Base-by-base conservation (phyloP, 1,140 invertebrate species). In the Babylonia areolata region DNA sequence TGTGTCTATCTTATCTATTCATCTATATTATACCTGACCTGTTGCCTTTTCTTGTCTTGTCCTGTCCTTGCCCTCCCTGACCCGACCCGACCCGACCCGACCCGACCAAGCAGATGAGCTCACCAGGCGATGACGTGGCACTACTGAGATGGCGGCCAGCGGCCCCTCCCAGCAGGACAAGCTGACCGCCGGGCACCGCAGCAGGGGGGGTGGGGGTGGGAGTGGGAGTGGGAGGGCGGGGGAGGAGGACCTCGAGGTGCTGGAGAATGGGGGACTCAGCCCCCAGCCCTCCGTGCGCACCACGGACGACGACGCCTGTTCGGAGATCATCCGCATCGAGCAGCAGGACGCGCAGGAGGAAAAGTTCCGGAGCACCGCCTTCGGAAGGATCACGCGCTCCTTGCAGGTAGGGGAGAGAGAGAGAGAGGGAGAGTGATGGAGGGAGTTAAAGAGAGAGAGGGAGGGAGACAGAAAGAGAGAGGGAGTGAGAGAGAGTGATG, bases 321-420 rank as follows among this genome's bases (percentile, higher is more conserved):
- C 93, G 15, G 93, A 93, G 86, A 93, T 93, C 37, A 89, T 93
- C 20, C 90, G 92, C n/a, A 92, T 93, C 46, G 93, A 93, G 86
- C 90, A 93, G 75, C 85, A 89, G 64, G 89, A 87, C 0, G 82
- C 85, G 2, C 51, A 81, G 42, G 88, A 89, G 3, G 90, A 89
- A 11, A 86, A 88, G 15, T 88, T 89, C 80, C 64, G 86, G 23
- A 88, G 51, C 33, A 87, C 91, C 3, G 84, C 91, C 0, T 33
- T 93, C 17, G 91, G 90, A 2, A 75, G 92, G 75, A 91, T 93
- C 71, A 92, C 92, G 31, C 88, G 88, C 58, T 93, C 93, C 35
- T 51, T 93, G 84, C 93, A 93, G 91, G 42, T 6, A 15, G 42
- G 42, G 42, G 42, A 46, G 42, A 46, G 42, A 46, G 42, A 46